phyloP scores from a whole-genome alignment of 2,797 vertebrate species.

The Pyrrhura leucotis region DNA sequence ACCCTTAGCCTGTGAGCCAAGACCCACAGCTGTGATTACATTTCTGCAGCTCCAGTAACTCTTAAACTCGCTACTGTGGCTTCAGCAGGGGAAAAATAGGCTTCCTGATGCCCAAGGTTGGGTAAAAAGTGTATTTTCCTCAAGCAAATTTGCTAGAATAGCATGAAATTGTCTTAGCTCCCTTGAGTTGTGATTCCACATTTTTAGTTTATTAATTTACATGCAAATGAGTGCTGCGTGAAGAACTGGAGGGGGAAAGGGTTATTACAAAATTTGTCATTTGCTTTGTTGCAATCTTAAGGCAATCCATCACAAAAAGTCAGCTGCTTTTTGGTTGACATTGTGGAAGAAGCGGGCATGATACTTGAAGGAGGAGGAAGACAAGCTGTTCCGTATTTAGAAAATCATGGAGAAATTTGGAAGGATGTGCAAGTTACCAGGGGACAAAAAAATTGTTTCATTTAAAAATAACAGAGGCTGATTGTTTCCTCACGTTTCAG shows the following conservation, averaged over 20 bases:
- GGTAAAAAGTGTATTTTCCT: not conserved
- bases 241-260: not conserved
- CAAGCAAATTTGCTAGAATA: not conserved
- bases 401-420: not conserved
- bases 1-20: not conserved
- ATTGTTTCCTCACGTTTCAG: not conserved
- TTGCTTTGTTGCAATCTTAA: not conserved
- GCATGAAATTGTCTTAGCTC: not conserved
- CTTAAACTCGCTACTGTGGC: not conserved
- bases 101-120: not conserved
- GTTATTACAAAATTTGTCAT: not conserved
- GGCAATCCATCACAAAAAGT: not conserved
- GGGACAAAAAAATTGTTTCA: not conserved
- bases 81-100: not conserved
- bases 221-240: not conserved
- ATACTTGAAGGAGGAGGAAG: not conserved
- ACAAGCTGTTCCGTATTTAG: not conserved
- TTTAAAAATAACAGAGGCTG: rapidly evolving
- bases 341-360: not conserved
- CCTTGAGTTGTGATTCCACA: not conserved
- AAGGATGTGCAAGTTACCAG: not conserved
- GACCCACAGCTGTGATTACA: not conserved
- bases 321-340: not conserved
- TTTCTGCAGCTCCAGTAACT: not conserved
- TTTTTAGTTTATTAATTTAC: conserved; percentile 22